Evolutionary conservation across 2,888 invertebrate genomes (phyloP), one percentile per base, ranked within the genome.

Genomic region (Bugula neritina): DNA sequence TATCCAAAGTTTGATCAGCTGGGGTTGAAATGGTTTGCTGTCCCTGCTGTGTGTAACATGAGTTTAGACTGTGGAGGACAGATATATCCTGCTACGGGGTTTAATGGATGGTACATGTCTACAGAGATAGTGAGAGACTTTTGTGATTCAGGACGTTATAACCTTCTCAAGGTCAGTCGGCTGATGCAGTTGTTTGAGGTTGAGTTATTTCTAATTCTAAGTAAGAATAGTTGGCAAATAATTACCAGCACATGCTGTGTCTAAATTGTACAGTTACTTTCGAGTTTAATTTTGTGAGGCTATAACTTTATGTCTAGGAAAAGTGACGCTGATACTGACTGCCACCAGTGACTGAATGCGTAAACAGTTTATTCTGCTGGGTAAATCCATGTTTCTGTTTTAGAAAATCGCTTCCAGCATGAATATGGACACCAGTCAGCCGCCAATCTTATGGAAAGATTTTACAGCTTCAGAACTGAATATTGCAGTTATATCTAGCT

Each of bases 71-170:
- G 94, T 81, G 96, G 96, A 0, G 96, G 96, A 5, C 87, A 96
- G 43, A 92, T 94, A 84, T 96, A 95, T 84, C 92, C 94, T 0
- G 95, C 92, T 0, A 91, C 91, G 70, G 93, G 95, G 31, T 96
- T 97, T 86, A 95, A 94, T 83, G 96, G 96, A 25, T 96, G 95
- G 96, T 96, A 95, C 85, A 95, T 96, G 95, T 92, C 93, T 79
- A 94, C 95, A 0, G 96, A 96, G 87, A 94, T 97, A 75, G 92
- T 93, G 80, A 87, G 96, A 75, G 91, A 96, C 87, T 88, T 96
- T 74, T 94, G 94, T 81, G 96, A 97, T 83, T 86, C 88, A 54
- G 90, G 91, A 81, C 88, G 96, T 72, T 90, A 93, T 79, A 95
- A 96, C 84, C 88, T 95, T 84, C 84, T 93, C 34, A 27, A 27